Base-by-base conservation (phyloP, 1,140 invertebrate genomes). In the Ceratosolen fusciceps region DNA sequence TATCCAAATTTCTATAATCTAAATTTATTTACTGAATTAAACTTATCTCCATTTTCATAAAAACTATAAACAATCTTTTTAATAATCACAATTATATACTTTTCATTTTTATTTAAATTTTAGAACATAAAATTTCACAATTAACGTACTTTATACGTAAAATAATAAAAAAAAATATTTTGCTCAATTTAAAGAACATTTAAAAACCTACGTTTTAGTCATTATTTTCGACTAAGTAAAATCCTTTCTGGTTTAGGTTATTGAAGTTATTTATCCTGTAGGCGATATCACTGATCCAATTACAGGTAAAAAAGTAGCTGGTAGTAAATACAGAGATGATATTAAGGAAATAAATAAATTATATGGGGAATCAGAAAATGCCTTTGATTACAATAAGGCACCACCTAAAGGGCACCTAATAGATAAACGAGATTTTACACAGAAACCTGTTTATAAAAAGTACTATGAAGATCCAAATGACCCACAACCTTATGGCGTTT, bases 271-370 rank as follows among this genome's bases (percentile, higher is more conserved):
- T 34, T 96, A 95, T 89, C 94, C 94, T 26, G 90, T 94, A 81
- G 96, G 96, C 81, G 95, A 97, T 90, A 90, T 96, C 24, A 95
- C 92, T 60, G 95, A 96, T 90, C 96, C 96, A 47, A 88, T 97
- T 31, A 95, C 95, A 81, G 94, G 94, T 37, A 96, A 96, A 86
- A 95, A 95, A 88, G 92, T 94, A 74, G 92, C 94, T 2, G 93
- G 90, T 60, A 92, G 91, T 73, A 90, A 91, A 84, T 97, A 95
- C 83, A 93, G 96, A 84, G 95, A 96, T 52, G 91, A 95, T 77
- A 92, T 96, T 65, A 93, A 95, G 60, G 91, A 91, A 86, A 88
- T 92, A 62, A 92, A 91, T 83, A 89, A 94, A 87, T 78, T 95
- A 1, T 96, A 93, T 91, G 96, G 96, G 65, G 93, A 94, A 88